Conservation (phyloP, 2,888 invertebrate genomes). For the Cosmopolites sordidus region DNA sequence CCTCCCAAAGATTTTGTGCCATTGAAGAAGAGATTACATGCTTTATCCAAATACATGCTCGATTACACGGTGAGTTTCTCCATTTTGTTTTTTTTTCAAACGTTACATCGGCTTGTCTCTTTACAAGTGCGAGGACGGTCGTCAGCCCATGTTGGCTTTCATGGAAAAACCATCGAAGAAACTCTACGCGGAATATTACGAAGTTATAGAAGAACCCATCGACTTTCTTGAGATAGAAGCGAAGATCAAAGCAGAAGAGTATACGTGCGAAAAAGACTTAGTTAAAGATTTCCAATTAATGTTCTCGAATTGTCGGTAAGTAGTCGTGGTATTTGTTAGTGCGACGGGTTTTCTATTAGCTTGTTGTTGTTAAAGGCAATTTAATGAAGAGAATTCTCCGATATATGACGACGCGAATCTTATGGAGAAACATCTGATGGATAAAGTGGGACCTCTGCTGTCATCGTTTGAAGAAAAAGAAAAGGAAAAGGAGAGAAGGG, state of each 20-base stretch:
- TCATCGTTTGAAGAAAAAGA: constrained; percentile 45
- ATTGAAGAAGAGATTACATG: constrained; percentile 74
- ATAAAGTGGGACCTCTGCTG: constrained; percentile 73
- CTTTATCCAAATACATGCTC: constrained; percentile 70
- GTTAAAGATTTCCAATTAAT: constrained; percentile 85
- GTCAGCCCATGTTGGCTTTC: constrained; percentile 86
- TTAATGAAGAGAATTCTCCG: constrained; percentile 93
- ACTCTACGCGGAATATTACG: constrained; percentile 92
- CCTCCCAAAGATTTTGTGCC: constrained; percentile 52
- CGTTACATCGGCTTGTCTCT: too few species aligned
- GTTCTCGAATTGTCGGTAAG: constrained; percentile 87
- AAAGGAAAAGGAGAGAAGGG: constrained; percentile 46
- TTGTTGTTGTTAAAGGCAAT: constrained; percentile 52
- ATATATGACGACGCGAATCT: constrained; percentile 93
- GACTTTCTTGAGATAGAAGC: constrained; percentile 91
- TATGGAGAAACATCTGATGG: constrained; percentile 78
- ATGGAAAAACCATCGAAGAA: constrained; percentile 96
- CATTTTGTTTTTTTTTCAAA: too few species aligned
- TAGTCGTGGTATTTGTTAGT: too few species aligned
- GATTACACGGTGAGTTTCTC: constrained; percentile 60
- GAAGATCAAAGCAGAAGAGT: constrained; percentile 82
- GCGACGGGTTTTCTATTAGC: too few species aligned
- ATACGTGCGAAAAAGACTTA: constrained; percentile 79
- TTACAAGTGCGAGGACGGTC: constrained; percentile 65
- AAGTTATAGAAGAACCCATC: constrained; percentile 88